Base-by-base conservation (phyloP, 2,113 vertebrate species). In the Eurystomus gularis region DNA sequence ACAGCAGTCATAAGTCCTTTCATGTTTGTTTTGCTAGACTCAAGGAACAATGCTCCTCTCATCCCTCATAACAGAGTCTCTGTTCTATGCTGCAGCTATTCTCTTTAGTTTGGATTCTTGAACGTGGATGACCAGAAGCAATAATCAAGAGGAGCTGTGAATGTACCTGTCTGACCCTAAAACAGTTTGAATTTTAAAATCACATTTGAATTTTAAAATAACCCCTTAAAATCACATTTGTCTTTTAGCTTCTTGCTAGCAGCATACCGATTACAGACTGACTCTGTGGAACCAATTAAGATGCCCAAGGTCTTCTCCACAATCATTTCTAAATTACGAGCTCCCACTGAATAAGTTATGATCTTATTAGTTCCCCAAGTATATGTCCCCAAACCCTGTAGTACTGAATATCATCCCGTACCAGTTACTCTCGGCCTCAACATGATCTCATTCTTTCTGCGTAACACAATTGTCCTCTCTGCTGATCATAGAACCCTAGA, bases 401-500 rank as follows among this genome's bases (percentile, higher is more conserved):
- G 35, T 17, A 40, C 65, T 66, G 60, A 60, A 37, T 61, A 48
- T 79, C 85, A 72, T 40, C 57, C 76, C 48, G 7, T 6, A 8
- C 7, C 1, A 0, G 15, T 68, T 55, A 26, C 52, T 37, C 18
- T 49, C 2, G 0, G 39, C 60, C 66, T n/a, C 39, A 29, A 13
- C 17, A 35, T 4, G 14, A 10, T 48, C 60, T 21, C 5, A 1
- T 33, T 70, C 51, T 39, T 42, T 46, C 58, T 49, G 29, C 5
- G 1, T 12, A 42, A 42, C 20, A 12, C 31, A 51, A 2, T 1
- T 26, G 40, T 16, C 31, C 26, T 33, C 33, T 31, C 28, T 8
- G 17, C n/a, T n/a, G 20, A n/a, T 46, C 40, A 66, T 6, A 39
- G 35, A 62, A 37, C 25, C 35, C 25, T 10, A 37, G 60, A 62